Conservation (phyloP, 2,888 invertebrate species). For the Ophioninae sp. region DNA sequence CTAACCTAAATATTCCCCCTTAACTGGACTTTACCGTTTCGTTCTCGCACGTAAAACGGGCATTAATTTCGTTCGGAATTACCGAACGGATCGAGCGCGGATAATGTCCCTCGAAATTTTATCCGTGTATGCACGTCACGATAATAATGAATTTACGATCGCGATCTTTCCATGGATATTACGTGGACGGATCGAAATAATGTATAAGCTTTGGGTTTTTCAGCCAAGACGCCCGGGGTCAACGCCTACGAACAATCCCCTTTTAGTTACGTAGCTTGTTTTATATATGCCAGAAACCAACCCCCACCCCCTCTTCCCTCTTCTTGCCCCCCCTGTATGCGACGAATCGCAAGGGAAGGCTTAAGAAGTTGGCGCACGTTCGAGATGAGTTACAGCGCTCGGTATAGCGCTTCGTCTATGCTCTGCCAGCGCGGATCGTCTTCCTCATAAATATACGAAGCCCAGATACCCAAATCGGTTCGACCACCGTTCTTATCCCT, state of each 20-base stretch:
- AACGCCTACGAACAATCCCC: too few species aligned
- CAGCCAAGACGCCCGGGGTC: too few species aligned
- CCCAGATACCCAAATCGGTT: too few species aligned
- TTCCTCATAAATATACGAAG: slow-evolving; percentile 10
- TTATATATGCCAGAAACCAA: too few species aligned
- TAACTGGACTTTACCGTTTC: slow-evolving; percentile 4
- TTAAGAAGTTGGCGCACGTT: slow-evolving; percentile 69
- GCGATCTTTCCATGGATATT: slow-evolving; percentile 24
- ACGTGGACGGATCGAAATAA: slow-evolving; percentile 32
- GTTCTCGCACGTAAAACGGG: neutral
- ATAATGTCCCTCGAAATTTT: slow-evolving; percentile 32
- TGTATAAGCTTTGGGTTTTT: slow-evolving; percentile 32
- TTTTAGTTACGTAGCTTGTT: neutral
- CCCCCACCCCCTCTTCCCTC: too few species aligned
- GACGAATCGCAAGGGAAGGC: slow-evolving; percentile 66
- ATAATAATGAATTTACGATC: slow-evolving; percentile 39
- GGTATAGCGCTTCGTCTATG: slow-evolving; percentile 69
- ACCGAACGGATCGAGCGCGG: neutral
- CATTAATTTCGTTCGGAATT: slow-evolving; percentile 6
- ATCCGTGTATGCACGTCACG: slow-evolving; percentile 7
- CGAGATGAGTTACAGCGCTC: slow-evolving; percentile 69
- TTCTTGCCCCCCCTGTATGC: slow-evolving; percentile 52
- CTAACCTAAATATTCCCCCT: neutral
- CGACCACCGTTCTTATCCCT: too few species aligned
- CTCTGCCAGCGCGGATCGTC: slow-evolving; percentile 64